Percentiles rank a stretch among this genome's conserved stretches.
Conservation (phyloP, 2,888 invertebrate species). For the Criorhina ranunculi region DNA sequence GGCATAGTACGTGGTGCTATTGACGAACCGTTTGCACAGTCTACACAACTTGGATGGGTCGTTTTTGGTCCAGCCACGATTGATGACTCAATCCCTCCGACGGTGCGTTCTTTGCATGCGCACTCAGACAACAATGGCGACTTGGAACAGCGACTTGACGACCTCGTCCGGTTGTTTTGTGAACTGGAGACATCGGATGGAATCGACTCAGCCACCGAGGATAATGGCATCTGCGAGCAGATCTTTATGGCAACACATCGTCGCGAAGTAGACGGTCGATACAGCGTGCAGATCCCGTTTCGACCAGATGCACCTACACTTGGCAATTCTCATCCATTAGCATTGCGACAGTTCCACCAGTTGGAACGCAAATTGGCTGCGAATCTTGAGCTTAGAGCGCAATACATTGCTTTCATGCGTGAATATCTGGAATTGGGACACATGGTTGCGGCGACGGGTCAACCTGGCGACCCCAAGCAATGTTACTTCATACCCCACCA, state of each 20-base stretch:
- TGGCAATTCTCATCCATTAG: slow-evolving; percentile 15
- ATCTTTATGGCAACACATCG: slow-evolving; percentile 19
- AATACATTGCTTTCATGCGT: slow-evolving; percentile 21
- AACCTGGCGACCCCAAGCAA: too few relatives aligned
- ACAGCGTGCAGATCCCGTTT: slow-evolving; percentile 17
- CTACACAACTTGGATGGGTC: slow-evolving; percentile 47
- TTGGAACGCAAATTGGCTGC: slow-evolving; percentile 28
- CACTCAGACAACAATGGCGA: not conserved
- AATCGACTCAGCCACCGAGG: too few relatives aligned
- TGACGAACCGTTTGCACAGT: slow-evolving; percentile 40
- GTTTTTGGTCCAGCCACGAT: slow-evolving; percentile 49
- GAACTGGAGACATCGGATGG: not conserved
- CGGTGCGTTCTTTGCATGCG: not conserved
- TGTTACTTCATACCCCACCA: slow-evolving; percentile 18
- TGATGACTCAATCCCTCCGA: not conserved
- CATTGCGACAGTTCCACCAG: slow-evolving; percentile 7
- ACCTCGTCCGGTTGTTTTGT: too few relatives aligned
- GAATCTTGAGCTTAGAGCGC: slow-evolving; percentile 4
- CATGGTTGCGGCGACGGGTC: slow-evolving; percentile 17
- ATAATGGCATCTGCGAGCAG: slow-evolving; percentile 8
- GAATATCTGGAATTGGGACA: slow-evolving; percentile 13
- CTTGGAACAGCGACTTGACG: slow-evolving; percentile 29
- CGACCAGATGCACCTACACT: slow-evolving; percentile 9
- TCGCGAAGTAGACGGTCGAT: not conserved
- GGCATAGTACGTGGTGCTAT: slow-evolving; percentile 42